Conservation (phyloP, 2,888 invertebrate species). For the Bruchidius siliquastri region DNA sequence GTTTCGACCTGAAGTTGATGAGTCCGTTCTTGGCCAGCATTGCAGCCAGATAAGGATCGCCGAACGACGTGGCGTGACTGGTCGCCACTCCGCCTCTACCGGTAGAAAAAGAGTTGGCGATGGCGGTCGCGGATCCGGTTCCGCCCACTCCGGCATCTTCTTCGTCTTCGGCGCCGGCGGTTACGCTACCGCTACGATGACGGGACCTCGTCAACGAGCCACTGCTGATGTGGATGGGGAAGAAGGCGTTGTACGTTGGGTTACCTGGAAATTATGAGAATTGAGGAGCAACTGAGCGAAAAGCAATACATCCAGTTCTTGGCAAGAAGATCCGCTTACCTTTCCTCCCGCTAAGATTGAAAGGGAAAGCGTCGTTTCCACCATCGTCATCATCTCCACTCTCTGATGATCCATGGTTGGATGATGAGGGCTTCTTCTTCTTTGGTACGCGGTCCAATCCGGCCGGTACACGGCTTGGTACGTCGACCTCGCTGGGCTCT, state of each 20-base stretch:
- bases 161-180: conserved; percentile 36
- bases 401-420: background rate
- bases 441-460: background rate
- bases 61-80: conserved; percentile 69
- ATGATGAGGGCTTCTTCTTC: background rate
- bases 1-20: conserved; percentile 15
- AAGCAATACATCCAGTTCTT: too few species aligned
- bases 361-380: background rate
- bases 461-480: background rate
- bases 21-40: conserved; percentile 37
- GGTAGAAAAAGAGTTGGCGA: conserved; percentile 70
- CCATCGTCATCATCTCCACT: background rate
- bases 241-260: conserved; percentile 53
- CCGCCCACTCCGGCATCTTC: conserved; percentile 41
- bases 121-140: conserved; percentile 58
- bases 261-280: conserved; percentile 1
- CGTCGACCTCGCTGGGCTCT: background rate
- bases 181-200: conserved; percentile 13
- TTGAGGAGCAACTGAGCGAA: too few species aligned
- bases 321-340: background rate
- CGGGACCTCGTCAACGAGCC: conserved; percentile 39
- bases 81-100: conserved; percentile 65
- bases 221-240: conserved; percentile 63
- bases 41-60: conserved; percentile 52
- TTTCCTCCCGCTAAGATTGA: background rate